Evolutionary conservation across 1,140 invertebrate species (phyloP), one percentile per base, ranked within the genome.

Genomic region (Leptopilina clavipes): DNA sequence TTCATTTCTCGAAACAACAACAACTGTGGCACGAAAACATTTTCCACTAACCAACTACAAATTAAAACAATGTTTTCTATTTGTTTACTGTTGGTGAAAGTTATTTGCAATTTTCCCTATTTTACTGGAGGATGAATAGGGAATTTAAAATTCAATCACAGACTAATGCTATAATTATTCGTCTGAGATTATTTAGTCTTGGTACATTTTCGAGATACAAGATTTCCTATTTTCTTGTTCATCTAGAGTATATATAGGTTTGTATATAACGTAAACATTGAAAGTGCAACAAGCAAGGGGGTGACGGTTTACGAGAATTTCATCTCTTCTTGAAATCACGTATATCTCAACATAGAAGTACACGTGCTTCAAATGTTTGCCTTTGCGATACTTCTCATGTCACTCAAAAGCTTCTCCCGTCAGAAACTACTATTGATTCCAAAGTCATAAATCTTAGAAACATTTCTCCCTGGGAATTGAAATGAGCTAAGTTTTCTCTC

Each of bases 371-470:
- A 81, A 81, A 79, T 81, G 80, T 81, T 81, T 81, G 79, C 72
- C 70, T 52, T 76, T 71, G 75, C 73, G 75, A 81, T 81, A 81
- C 79, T 81, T 77, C 77, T 76, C 77, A 52, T 40, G 37, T 73
- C 75, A 74, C 78, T 74, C 74, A 75, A 76, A 71, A 72, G 75
- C 77, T 9, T 40, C 37, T 73, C 75, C 76, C 48, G 22, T 65
- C 48, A 22, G 37, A 31, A 31, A 6, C 12, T 12, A 44, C 73
- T 70, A 45, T 22, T 75, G 74, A 78, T 78, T 76, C 78, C 72
- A 80, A 81, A 78, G 76, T 80, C 78, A 81, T 81, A 81, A 81
- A 81, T 81, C 79, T 76, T 76, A 70, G 75, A 78, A 77, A 73
- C 77, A 18, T 70, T 75, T 54, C 59, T 59, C 76, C 70, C 73